Conservation (phyloP, 2,797 vertebrate genomes). For the Acropternis orthonyx region DNA sequence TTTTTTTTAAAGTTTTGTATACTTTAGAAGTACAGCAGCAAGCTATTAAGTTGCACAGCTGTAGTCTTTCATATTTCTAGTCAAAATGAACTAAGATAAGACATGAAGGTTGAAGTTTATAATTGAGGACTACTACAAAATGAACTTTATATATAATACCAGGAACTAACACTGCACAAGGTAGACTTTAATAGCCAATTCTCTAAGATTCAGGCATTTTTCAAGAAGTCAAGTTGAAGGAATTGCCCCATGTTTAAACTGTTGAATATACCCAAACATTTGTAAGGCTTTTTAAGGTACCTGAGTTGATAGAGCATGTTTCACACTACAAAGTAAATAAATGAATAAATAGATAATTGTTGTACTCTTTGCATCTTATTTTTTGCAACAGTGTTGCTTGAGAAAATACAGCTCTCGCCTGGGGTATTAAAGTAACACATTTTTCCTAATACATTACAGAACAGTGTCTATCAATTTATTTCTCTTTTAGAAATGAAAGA, state of each 20-base stretch:
- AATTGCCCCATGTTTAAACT: background rate
- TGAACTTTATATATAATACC: background rate
- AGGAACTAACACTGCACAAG: background rate
- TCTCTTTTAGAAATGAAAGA: background rate
- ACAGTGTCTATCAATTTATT: background rate
- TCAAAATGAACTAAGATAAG: slow-evolving; percentile 10
- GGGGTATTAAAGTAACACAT: background rate
- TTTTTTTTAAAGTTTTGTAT: background rate
- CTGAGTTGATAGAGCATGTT: background rate
- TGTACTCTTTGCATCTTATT: background rate
- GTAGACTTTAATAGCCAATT: slow-evolving; percentile 35
- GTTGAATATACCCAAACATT: background rate
- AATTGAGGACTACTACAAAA: background rate
- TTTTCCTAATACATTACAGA: background rate
- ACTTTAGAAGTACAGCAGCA: background rate
- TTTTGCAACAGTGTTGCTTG: background rate
- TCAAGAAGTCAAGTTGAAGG: slow-evolving; percentile 29
- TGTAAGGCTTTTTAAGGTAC: background rate
- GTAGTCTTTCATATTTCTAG: background rate
- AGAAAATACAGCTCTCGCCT: background rate
- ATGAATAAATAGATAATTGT: background rate
- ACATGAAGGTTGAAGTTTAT: background rate
- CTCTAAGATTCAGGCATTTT: slow-evolving; percentile 3
- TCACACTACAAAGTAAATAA: background rate
- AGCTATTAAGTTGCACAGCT: background rate